Base-by-base conservation (phyloP, 2,797 vertebrate genomes). In the Hippopotamyrus pictus region DNA sequence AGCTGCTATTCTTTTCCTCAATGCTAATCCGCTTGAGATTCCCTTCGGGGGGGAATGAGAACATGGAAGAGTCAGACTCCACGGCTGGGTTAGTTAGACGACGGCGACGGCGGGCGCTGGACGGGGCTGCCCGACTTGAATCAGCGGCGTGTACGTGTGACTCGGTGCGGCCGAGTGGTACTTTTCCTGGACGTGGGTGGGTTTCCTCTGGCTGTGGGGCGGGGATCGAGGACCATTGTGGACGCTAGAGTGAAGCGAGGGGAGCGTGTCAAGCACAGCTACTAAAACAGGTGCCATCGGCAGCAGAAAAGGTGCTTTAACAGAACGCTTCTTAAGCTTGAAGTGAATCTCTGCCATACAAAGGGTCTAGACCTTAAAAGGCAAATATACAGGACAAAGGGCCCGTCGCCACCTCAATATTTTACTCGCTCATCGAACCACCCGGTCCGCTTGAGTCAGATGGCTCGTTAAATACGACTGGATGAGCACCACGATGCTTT, bases 1-100 rank as follows among this genome's bases (percentile, higher is more conserved):
- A 84, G 46, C 9, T 84, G 90, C 91, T 89, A 50, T 19, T 19
- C 17, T 79, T 44, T 90, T 90, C 57, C 89, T 12, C 14, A 82
- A 17, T 22, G 33, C 14, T n/a, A 82, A 5, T 44, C 44, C 6
- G 1, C 79, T 51, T 41, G 17, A 2, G 53, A 65, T 54, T 90
- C 54, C 79, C 29, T 29, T 46, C 7, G 29, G n/a, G 41, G 50
- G 19, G n/a, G 44, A 41, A n/a, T 33, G 51, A 83, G 37, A 33
- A 11, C 57, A 25, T 25, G 88, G 84, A 6, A 37, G 12, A 19
- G 19, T 33, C 1, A 76, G n/a, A 22, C 29, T 88, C n/a, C 91
- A 76, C 41, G n/a, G 59, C 57, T 86, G 88, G 79, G 53, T n/a
- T 29, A 62, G 53, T 33, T 19, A 85, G 54, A n/a, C 12, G 37